A percentile compares a stretch with the other conserved stretches of the same genome.
These are phyloP conservation scores for Grus americana DNA, from an alignment of 2,113 vertebrate species.

Conservation along the genomic window DNA sequence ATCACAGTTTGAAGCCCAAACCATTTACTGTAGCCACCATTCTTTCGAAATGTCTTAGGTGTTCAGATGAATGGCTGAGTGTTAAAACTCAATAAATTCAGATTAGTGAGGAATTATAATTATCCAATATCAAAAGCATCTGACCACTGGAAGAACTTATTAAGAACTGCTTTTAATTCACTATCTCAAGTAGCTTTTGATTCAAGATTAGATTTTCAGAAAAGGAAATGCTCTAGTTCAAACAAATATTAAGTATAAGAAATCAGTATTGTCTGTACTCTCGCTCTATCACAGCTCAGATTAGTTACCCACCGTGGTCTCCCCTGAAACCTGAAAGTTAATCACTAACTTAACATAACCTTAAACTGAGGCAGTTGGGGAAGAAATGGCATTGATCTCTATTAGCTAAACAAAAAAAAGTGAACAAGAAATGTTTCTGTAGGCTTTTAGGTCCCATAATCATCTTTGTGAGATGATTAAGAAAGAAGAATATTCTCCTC, in stretches of 20 bases:
- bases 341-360: conserved; percentile 3
- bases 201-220: conserved; percentile 49
- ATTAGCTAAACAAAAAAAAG: not conserved
- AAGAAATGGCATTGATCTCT: not conserved
- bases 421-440: rapidly evolving
- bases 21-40: conserved; percentile 12
- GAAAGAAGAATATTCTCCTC: not conserved
- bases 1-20: not conserved
- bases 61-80: conserved; percentile 22
- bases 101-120: conserved; percentile 51
- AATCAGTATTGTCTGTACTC: conserved; percentile 2
- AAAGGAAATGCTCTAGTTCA: conserved; percentile 9
- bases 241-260: conserved; percentile 11
- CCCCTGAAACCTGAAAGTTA: conserved; percentile 24
- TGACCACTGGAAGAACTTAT: conserved; percentile 43
- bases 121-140: conserved; percentile 48
- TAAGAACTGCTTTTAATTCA: conserved; percentile 40
- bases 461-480: not conserved
- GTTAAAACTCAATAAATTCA: conserved; percentile 41
- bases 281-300: not conserved
- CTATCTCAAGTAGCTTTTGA: conserved; percentile 49
- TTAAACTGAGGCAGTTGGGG: not conserved
- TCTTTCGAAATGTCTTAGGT: conserved; percentile 41
- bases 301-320: not conserved
- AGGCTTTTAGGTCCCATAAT: not conserved